Percentiles rank a stretch among this genome's conserved stretches.
Evolutionary conservation across 1,140 invertebrate genomes (phyloP).

Genomic region (Listronotus oregonensis): DNA sequence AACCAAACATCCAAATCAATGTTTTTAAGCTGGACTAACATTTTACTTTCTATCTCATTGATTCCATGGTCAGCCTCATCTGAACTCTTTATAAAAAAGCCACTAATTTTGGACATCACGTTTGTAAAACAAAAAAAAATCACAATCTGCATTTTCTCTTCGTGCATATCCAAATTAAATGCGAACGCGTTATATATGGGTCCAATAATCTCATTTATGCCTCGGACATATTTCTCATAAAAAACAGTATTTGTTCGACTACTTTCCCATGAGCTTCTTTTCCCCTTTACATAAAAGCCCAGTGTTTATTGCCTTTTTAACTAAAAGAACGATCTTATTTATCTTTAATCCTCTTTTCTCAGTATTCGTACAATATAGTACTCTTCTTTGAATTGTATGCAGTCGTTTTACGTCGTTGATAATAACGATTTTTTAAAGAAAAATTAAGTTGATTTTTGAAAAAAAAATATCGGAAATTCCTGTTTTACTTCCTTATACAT

Average conservation of each 20-base stretch:
- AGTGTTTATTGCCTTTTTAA: conserved; percentile 77
- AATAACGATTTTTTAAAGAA: conserved; percentile 78
- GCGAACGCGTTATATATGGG: conserved; percentile 98
- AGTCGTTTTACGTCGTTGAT: conserved; percentile 77
- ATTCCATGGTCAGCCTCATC: conserved; percentile 92
- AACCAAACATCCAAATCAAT: conserved; percentile 80
- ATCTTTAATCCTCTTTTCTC: conserved; percentile 86
- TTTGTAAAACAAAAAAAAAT: conserved; percentile 98
- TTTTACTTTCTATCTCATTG: conserved; percentile 79
- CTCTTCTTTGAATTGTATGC: conserved; percentile 84
- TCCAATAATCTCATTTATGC: conserved; percentile 99
- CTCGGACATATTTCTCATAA: conserved; percentile 98
- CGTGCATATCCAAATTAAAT: conserved; percentile 81
- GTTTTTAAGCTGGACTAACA: conserved; percentile 75
- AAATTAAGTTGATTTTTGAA: conserved; percentile 89
- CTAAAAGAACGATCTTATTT: conserved; percentile 73
- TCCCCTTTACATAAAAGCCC: conserved; percentile 79
- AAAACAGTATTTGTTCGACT: conserved; percentile 95
- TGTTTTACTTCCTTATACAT: conserved; percentile 95
- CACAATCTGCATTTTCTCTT: conserved; percentile 95
- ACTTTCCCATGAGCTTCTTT: conserved; percentile 96
- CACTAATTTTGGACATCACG: conserved; percentile 94
- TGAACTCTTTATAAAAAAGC: conserved; percentile 95
- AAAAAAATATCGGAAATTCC: conserved; percentile 90
- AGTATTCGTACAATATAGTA: conserved; percentile 85